These are phyloP conservation scores for Thalassaphorura encarpata DNA, from an alignment of 1,140 invertebrate species.

Conservation along the genomic window DNA sequence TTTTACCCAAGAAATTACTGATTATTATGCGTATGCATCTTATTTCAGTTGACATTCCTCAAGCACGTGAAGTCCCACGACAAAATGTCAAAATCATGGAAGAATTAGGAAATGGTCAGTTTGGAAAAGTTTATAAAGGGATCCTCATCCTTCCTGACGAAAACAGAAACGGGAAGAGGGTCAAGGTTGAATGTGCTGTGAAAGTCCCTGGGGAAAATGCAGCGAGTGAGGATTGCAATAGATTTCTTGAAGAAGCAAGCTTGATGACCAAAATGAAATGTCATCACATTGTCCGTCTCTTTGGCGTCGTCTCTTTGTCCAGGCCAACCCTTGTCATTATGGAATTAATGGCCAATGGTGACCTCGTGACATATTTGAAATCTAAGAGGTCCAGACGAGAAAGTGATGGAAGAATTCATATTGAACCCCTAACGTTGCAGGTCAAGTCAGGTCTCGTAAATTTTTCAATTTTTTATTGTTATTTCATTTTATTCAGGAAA, in stretches of 20 bases:
- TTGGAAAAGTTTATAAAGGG: constrained; percentile 86
- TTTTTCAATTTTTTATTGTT: background rate
- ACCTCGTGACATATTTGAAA: constrained; percentile 84
- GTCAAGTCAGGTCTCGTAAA: constrained; percentile 25
- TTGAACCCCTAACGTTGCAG: constrained; percentile 57
- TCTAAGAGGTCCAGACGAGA: constrained; percentile 63
- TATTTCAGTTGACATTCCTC: constrained; percentile 60
- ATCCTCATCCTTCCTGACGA: no score
- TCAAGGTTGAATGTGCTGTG: constrained; percentile 69
- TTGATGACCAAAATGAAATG: constrained; percentile 91
- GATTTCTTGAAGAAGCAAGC: constrained; percentile 92
- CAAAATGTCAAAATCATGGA: constrained; percentile 69
- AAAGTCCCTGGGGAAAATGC: constrained; percentile 91
- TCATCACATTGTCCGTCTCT: constrained; percentile 80
- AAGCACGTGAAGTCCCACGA: constrained; percentile 91
- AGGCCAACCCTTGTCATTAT: constrained; percentile 90
- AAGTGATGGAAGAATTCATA: no score
- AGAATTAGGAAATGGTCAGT: constrained; percentile 87
- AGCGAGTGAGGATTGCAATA: constrained; percentile 70
- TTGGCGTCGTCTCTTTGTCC: constrained; percentile 82
- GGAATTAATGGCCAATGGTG: constrained; percentile 94
- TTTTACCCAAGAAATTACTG: no score
- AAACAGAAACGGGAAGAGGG: constrained; percentile 46
- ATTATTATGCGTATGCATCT: constrained; percentile 5
- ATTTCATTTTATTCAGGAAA: constrained; percentile 35